phyloP scores from a whole-genome alignment of 2,113 vertebrate species.

The Malurus melanocephalus region DNA sequence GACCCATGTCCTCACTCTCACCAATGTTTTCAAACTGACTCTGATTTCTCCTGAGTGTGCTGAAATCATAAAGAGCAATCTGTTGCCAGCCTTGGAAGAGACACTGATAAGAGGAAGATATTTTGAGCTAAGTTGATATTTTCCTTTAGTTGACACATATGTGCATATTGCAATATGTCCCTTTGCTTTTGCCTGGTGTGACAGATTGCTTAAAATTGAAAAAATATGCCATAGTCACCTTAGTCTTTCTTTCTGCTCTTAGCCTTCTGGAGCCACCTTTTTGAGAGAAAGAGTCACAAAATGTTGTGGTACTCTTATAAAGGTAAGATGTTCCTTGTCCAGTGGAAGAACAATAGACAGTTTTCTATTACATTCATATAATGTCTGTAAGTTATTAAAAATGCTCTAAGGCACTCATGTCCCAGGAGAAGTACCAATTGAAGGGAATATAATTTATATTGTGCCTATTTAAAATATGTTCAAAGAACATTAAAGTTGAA shows the following conservation, averaged over 20 bases:
- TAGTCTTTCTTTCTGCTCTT: not conserved
- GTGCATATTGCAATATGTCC: not conserved
- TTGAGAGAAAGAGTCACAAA: not conserved
- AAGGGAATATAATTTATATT: constrained; percentile 26
- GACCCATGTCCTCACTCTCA: not conserved
- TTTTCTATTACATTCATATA: constrained; percentile 18
- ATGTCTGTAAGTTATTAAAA: constrained; percentile 44
- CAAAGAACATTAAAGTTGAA: constrained; percentile 28
- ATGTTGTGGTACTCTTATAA: not conserved
- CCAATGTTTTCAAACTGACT: not conserved
- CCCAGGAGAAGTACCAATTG: constrained; percentile 18
- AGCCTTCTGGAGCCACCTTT: not conserved
- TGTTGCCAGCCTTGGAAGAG: not conserved
- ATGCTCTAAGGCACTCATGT: constrained; percentile 24
- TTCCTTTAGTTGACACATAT: not conserved
- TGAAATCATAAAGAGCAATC: not conserved
- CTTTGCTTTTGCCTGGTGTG: not conserved
- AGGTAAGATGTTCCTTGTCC: not conserved
- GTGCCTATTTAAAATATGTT: constrained; percentile 25
- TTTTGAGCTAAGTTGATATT: not conserved
- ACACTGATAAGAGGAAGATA: not conserved
- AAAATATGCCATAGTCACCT: not conserved
- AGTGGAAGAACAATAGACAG: constrained; percentile 30
- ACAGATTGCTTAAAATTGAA: not conserved
- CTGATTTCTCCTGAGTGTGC: not conserved